These are phyloP conservation scores for Caenorhabditis parvicauda DNA, from an alignment of 2,888 invertebrate genomes.

Conservation along the genomic window DNA sequence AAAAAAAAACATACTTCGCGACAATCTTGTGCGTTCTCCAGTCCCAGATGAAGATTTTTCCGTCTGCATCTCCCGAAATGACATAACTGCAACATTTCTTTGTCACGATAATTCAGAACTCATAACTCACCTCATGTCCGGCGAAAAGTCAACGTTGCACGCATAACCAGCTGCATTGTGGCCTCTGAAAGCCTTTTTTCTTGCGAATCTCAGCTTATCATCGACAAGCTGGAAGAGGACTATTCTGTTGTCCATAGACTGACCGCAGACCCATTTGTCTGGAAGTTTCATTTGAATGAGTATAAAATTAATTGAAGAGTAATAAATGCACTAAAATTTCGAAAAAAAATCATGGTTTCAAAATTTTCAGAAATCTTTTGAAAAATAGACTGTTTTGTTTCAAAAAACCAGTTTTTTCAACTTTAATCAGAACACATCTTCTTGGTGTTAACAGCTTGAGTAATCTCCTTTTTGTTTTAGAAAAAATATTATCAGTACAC, in stretches of 20 bases:
- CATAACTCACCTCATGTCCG: constrained; percentile 83
- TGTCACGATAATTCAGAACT: neutral
- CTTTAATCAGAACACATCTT: neutral
- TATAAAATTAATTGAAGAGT: neutral
- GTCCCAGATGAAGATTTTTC: constrained; percentile 97
- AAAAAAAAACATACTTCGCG: constrained; percentile 69
- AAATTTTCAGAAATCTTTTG: neutral
- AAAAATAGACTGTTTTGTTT: neutral
- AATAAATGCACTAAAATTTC: no score
- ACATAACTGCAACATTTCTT: constrained; percentile 80
- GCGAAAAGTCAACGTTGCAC: constrained; percentile 92
- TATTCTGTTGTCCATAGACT: constrained; percentile 98
- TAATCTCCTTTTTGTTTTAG: no score
- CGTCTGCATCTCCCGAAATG: constrained; percentile 96
- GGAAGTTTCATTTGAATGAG: constrained; percentile 35
- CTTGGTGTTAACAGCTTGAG: no score
- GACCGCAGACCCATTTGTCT: constrained; percentile 96
- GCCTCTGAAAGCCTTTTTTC: constrained; percentile 92
- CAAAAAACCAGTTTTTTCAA: neutral
- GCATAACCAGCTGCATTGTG: constrained; percentile 99
- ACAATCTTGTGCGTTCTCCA: constrained; percentile 98
- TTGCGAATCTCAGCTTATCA: constrained; percentile 87
- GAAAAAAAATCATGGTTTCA: constrained; percentile 1
- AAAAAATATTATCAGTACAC: no score
- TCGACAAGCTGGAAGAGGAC: constrained; percentile 95